Conservation (phyloP, 2,888 invertebrate genomes). For the Xanthia togata region DNA sequence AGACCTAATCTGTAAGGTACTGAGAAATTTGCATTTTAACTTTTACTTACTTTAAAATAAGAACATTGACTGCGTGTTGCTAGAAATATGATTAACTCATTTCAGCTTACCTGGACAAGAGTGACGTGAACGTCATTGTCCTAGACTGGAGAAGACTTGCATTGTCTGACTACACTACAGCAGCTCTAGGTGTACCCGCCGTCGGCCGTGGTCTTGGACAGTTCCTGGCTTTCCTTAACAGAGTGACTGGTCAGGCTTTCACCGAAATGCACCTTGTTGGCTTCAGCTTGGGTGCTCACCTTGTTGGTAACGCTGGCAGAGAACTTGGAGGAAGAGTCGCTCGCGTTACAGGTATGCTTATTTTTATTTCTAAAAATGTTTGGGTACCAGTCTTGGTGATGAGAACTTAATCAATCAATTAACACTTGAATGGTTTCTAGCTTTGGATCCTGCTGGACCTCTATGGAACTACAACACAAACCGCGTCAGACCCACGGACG, state of each 20-base stretch:
- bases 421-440: conserved; percentile 9
- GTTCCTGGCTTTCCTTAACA: conserved; percentile 76
- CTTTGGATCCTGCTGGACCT: conserved; percentile 65
- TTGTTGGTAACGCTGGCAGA: conserved; percentile 81
- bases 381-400: accelerated
- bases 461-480: conserved; percentile 72
- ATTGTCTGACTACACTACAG: conserved; percentile 69
- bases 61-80: neutral
- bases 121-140: conserved; percentile 77
- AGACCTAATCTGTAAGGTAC: neutral
- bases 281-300: conserved; percentile 84
- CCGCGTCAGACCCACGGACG: conserved; percentile 77
- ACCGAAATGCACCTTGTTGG: conserved; percentile 80
- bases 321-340: conserved; percentile 72
- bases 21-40: neutral
- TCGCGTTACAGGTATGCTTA: conserved; percentile 76
- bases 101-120: conserved; percentile 72
- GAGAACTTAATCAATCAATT: neutral
- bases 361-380: neutral
- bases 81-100: conserved; percentile 11
- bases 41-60: neutral
- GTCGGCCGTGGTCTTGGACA: conserved; percentile 79
- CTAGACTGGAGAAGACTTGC: conserved; percentile 78
- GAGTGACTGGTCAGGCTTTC: conserved; percentile 69
- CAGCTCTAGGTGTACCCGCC: conserved; percentile 74